A percentile compares a stretch with the other conserved stretches of the same genome.
Conservation (phyloP, 2,797 vertebrate genomes). For the Emydoidea blandingii region DNA sequence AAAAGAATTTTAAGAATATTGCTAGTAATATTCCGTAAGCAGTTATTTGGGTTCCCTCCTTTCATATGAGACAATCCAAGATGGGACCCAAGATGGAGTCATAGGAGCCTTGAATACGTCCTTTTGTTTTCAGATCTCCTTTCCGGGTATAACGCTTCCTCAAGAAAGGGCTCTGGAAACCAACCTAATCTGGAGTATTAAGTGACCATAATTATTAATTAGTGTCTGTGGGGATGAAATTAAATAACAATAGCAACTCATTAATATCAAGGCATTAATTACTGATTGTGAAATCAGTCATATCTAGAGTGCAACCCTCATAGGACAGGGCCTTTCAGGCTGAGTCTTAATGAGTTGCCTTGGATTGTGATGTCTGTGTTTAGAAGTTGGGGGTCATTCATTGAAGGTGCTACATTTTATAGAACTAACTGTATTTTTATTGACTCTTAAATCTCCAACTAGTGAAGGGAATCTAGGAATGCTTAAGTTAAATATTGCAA, state of each 20-base stretch:
- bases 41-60: neutral
- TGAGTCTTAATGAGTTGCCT: constrained; percentile 16
- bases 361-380: neutral
- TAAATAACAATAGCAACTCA: constrained; percentile 20
- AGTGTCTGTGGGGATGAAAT: constrained; percentile 36
- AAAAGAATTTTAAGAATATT: neutral
- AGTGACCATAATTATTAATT: neutral
- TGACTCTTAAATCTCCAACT: neutral
- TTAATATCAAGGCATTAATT: constrained; percentile 55
- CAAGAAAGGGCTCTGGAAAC: neutral
- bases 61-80: neutral
- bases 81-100: neutral
- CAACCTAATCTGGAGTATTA: neutral
- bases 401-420: neutral
- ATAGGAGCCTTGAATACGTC: neutral
- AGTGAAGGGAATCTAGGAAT: neutral
- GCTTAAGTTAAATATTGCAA: neutral
- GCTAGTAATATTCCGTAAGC: neutral
- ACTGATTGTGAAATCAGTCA: constrained; percentile 19
- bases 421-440: neutral
- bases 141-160: neutral
- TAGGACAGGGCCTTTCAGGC: constrained; percentile 22
- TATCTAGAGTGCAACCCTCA: neutral
- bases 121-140: neutral
- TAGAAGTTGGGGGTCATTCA: neutral